Evolutionary conservation across 1,140 invertebrate species (phyloP).

Genomic region (Euglossa dilemma): DNA sequence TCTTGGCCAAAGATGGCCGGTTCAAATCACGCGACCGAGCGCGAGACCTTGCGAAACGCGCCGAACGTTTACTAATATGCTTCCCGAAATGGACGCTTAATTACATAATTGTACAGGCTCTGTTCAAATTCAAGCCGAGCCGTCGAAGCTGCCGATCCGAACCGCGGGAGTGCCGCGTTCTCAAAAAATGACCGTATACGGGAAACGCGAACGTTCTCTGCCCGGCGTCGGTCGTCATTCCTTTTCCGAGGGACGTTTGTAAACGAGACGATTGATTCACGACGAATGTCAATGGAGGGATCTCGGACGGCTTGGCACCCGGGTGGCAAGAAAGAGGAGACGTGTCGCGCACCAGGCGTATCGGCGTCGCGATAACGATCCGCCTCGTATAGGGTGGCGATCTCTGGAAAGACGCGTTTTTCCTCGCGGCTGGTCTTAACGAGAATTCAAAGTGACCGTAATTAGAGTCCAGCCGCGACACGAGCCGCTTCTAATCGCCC

Average conservation of each 20-base stretch:
- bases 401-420: slow-evolving; percentile 57
- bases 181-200: background rate
- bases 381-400: background rate
- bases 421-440: slow-evolving; percentile 74
- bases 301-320: background rate
- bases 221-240: too few relatives aligned
- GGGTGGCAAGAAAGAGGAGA: background rate
- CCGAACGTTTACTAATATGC: slow-evolving; percentile 27
- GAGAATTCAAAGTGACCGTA: slow-evolving; percentile 76
- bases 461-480: slow-evolving; percentile 74
- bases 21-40: slow-evolving; percentile 3
- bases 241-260: background rate
- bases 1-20: slow-evolving; percentile 7
- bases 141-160: background rate
- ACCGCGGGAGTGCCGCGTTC: background rate
- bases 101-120: slow-evolving; percentile 20
- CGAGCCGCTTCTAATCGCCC: slow-evolving; percentile 54
- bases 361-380: background rate
- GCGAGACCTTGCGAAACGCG: slow-evolving; percentile 7
- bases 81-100: slow-evolving; percentile 9
- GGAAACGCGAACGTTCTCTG: too few relatives aligned
- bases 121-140: slow-evolving; percentile 38
- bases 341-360: background rate
- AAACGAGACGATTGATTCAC: background rate
- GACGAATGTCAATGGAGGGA: background rate